Evolutionary conservation across 1,140 invertebrate genomes (phyloP).

Genomic region (Anagrus nilaparvatae): DNA sequence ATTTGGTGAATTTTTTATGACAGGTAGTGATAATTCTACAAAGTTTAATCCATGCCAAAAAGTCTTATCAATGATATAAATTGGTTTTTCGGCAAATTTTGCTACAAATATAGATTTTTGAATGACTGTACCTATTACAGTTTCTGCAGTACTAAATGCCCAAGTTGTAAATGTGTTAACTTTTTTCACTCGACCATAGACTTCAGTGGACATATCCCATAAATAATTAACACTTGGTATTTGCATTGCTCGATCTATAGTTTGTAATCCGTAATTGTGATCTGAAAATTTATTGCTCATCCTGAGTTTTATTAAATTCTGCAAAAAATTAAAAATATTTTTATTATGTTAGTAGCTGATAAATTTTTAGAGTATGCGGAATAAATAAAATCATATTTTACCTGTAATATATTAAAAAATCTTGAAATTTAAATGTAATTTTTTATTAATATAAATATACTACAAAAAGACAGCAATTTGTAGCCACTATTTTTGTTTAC

Average conservation of each 20-base stretch:
- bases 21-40: conserved; percentile 32
- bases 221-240: conserved; percentile 33
- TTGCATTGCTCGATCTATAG: conserved; percentile 26
- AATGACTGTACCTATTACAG: conserved; percentile 23
- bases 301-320: conserved; percentile 5
- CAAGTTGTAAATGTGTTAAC: conserved; percentile 27
- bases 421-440: no score
- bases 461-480: no score
- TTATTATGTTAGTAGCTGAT: no score
- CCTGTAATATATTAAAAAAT: no score
- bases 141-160: conserved; percentile 29
- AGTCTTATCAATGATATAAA: conserved; percentile 32
- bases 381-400: no score
- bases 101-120: conserved; percentile 30
- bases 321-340: no score
- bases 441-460: no score
- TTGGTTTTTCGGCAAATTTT: conserved; percentile 32
- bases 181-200: conserved; percentile 28
- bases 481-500: no score
- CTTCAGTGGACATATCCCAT: conserved; percentile 29
- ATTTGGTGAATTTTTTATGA: conserved; percentile 34
- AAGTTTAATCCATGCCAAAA: conserved; percentile 34
- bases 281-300: conserved; percentile 22
- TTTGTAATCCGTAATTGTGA: conserved; percentile 25
- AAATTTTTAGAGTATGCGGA: no score